These are phyloP conservation scores for Hipparchia semele DNA, from an alignment of 2,888 invertebrate genomes.

Conservation along the genomic window DNA sequence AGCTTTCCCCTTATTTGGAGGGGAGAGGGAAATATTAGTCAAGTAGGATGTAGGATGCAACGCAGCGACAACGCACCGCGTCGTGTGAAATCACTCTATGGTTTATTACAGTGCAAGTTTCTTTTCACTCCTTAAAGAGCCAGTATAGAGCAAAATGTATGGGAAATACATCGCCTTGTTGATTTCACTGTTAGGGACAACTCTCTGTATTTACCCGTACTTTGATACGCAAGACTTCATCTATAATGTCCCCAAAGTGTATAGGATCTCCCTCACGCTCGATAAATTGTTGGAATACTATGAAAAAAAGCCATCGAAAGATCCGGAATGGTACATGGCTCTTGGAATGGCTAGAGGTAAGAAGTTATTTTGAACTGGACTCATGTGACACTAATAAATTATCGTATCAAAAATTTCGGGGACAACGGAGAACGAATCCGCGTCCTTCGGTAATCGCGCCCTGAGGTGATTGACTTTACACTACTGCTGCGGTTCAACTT, in stretches of 20 bases:
- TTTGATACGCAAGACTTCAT: slow-evolving; percentile 79
- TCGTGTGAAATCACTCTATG: neutral
- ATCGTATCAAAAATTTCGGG: no score
- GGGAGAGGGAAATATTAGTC: no score
- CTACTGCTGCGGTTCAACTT: no score
- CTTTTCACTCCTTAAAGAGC: slow-evolving; percentile 46
- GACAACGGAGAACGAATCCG: no score
- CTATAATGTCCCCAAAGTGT: slow-evolving; percentile 78
- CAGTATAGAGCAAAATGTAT: slow-evolving; percentile 65
- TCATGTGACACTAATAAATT: neutral
- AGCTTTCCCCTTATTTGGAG: no score
- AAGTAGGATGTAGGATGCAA: no score
- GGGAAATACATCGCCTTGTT: slow-evolving; percentile 58
- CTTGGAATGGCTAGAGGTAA: slow-evolving; percentile 72
- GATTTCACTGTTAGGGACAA: slow-evolving; percentile 43
- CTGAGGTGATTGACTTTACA: no score
- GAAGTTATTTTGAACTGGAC: neutral
- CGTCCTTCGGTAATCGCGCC: neutral
- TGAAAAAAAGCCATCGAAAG: slow-evolving; percentile 75
- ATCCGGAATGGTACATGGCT: slow-evolving; percentile 75
- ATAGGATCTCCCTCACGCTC: slow-evolving; percentile 69
- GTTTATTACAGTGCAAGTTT: slow-evolving; percentile 50
- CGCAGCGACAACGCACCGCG: no score
- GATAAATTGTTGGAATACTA: slow-evolving; percentile 72
- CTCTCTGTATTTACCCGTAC: slow-evolving; percentile 69